Base-by-base conservation (phyloP, 2,113 vertebrate species). In the Suncus etruscus region DNA sequence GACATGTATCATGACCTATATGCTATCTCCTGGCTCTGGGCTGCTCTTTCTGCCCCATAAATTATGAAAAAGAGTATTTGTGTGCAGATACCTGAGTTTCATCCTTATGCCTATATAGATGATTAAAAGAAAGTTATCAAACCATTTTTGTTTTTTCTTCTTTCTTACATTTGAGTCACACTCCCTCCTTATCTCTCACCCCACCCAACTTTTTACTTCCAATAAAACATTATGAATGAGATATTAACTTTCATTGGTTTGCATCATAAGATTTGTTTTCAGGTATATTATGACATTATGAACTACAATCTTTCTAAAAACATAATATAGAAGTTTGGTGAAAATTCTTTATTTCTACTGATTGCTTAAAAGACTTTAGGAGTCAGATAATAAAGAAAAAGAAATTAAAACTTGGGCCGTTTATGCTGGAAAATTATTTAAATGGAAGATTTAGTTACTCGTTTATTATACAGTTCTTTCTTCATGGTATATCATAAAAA, bases 331-430 rank as follows among this genome's bases (percentile, higher is more conserved):
- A 4, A 69, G 85, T 81, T 29, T 7, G 69, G 4, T 83, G 81
- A 51, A 91, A 77, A 39, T 92, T 66, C 76, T 83, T 79, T 78
- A 39, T 89, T 65, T 83, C 20, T 73, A 89, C 83, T 20, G 6
- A 4, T 87, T 48, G 7, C 5, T 78, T 85, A 93, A 14, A 89
- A 84, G 3, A 0, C 3, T 77, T 86, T 61, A 83, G 27, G 79
- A 72, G 8, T 76, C 81, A 76, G 18, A 86, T 47, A 89, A 69
- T 9, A 0, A 2, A 89, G 2, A 73, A 78, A 81, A 73, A 32
- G 78, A 32, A 32, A 51, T 72, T 84, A 68, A 66, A 29, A 79
- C 14, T 83, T 32, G 6, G 22, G 18, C 70, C 74, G 29, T 74
- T n/a, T 73, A 90, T 82, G 14, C 4, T 29, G 81, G n/a, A 85